Conservation (phyloP, 1,140 invertebrate genomes). For the Berghia stephanieae region DNA sequence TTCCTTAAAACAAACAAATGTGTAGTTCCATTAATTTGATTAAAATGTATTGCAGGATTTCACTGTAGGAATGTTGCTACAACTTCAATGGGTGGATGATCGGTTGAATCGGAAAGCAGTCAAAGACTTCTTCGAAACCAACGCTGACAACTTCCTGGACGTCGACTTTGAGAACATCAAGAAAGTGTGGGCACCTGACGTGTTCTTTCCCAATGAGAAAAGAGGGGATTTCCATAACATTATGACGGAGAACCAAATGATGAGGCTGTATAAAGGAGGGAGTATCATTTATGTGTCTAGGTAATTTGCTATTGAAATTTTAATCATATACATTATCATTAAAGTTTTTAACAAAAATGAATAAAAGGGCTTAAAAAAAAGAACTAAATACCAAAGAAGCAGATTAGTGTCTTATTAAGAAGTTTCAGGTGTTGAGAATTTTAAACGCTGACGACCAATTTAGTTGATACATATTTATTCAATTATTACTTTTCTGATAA, state of each 20-base stretch:
- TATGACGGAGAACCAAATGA: slow-evolving; percentile 67
- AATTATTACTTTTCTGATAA: too few species aligned
- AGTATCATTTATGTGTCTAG: slow-evolving; percentile 48
- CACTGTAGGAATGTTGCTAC: slow-evolving; percentile 50
- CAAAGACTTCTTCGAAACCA: slow-evolving; percentile 34
- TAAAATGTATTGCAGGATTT: slow-evolving; percentile 45
- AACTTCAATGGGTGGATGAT: slow-evolving; percentile 48
- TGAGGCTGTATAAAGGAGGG: slow-evolving; percentile 69
- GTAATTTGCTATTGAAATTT: slow-evolving; percentile 5
- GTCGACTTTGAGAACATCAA: slow-evolving; percentile 57
- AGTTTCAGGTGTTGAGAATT: too few species aligned
- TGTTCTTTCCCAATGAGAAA: slow-evolving; percentile 68
- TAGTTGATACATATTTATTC: background rate
- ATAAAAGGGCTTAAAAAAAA: too few species aligned
- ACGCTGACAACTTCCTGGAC: slow-evolving; percentile 45
- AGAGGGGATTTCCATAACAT: slow-evolving; percentile 66
- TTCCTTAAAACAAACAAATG: background rate
- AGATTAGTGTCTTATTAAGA: too few species aligned
- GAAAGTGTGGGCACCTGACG: slow-evolving; percentile 67
- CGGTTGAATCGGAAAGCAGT: slow-evolving; percentile 30
- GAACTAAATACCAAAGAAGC: too few species aligned
- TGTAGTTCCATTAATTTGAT: background rate
- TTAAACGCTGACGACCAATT: background rate
- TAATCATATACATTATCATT: background rate
- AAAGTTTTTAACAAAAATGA: too few species aligned